Conservation (phyloP, 2,113 vertebrate genomes). For the Corvus moneduloides region DNA sequence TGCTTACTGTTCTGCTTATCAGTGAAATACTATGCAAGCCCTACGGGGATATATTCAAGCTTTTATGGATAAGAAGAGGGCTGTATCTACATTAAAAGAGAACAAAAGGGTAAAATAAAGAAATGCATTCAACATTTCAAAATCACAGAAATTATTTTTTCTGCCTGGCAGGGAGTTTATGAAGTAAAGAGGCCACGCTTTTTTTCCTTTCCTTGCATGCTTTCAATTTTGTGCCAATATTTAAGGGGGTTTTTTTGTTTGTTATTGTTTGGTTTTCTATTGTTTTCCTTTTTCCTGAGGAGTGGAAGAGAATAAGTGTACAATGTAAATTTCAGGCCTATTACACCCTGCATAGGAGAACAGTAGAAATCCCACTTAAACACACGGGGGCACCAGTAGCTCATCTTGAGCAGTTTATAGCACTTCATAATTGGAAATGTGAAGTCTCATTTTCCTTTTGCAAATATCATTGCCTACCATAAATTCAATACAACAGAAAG, state of each 20-base stretch:
- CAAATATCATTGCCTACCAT: not conserved
- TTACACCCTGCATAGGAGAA: not conserved
- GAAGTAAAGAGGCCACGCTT: not conserved
- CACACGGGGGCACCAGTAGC: slow-evolving; percentile 38
- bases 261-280: not conserved
- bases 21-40: not conserved
- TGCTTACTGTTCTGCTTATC: not conserved
- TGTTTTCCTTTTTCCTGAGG: not conserved
- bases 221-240: not conserved
- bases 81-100: not conserved
- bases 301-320: not conserved
- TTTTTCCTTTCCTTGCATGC: not conserved
- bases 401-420: not conserved
- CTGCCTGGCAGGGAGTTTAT: not conserved
- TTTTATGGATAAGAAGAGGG: not conserved
- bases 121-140: not conserved
- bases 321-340: not conserved
- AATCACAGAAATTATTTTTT: not conserved
- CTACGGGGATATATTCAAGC: not conserved
- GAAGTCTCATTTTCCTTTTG: not conserved
- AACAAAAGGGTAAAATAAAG: not conserved
- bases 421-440: not conserved
- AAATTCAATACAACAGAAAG: not conserved
- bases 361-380: not conserved
- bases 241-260: not conserved